phyloP scores from a whole-genome alignment of 2,797 vertebrate genomes.

The Scyliorhinus canicula region DNA sequence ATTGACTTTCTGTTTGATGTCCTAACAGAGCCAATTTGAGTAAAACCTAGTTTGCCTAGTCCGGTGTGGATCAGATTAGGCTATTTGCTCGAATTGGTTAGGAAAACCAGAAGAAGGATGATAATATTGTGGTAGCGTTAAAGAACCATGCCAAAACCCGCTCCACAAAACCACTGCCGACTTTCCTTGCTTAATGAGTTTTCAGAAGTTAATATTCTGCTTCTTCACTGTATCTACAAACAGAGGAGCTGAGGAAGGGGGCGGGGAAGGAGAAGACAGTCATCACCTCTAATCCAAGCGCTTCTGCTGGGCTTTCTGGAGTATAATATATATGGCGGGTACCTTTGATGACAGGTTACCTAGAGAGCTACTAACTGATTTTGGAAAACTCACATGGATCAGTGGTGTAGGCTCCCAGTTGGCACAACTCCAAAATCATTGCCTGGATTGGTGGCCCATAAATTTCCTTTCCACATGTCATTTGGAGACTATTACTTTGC shows the following conservation, averaged over 20 bases:
- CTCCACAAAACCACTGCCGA: not conserved
- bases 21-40: no score
- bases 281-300: not conserved
- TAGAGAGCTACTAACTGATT: not conserved
- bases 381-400: not conserved
- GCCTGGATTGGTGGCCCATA: not conserved
- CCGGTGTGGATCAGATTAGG: no score
- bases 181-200: not conserved
- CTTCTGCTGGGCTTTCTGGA: not conserved
- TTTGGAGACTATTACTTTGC: not conserved
- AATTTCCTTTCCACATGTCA: not conserved
- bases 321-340: not conserved
- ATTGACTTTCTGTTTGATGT: not conserved
- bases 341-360: not conserved
- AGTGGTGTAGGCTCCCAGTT: not conserved
- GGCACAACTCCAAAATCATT: not conserved
- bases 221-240: not conserved
- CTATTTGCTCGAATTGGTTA: no score
- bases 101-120: no score
- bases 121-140: no score
- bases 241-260: not conserved
- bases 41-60: no score
- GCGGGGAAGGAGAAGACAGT: not conserved
- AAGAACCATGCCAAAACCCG: no score
- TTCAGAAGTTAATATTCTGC: not conserved